Percentiles rank a stretch among this genome's conserved stretches.
Evolutionary conservation across 2,113 vertebrate species (phyloP).

Genomic region (Trematomus loennbergii): DNA sequence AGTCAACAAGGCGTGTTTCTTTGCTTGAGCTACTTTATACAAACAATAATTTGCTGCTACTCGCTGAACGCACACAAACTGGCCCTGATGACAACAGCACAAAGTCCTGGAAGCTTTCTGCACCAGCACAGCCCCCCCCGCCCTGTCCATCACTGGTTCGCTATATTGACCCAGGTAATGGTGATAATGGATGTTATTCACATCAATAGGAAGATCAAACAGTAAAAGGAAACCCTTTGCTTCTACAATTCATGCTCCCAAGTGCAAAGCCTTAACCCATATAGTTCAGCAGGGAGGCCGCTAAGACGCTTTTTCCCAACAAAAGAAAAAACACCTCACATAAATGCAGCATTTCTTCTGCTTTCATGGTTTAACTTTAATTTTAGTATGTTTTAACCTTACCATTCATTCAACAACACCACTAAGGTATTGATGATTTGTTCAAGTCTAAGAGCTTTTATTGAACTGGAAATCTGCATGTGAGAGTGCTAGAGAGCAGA

Average conservation of each 20-base stretch:
- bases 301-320: conserved; percentile 9
- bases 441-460: background rate
- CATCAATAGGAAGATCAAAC: conserved; percentile 73
- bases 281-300: conserved; percentile 25
- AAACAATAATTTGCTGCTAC: conserved; percentile 55
- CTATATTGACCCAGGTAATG: conserved; percentile 80
- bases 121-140: conserved; percentile 12
- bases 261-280: conserved; percentile 50
- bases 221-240: conserved; percentile 67
- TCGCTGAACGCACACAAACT: conserved; percentile 33
- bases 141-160: conserved; percentile 40
- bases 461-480: background rate
- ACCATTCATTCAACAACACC: background rate
- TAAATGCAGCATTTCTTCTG: conserved; percentile 11
- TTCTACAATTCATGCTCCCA: conserved; percentile 44
- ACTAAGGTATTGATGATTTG: background rate
- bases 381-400: background rate
- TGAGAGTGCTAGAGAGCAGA: background rate
- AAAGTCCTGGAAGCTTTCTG: conserved; percentile 59
- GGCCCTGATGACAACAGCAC: conserved; percentile 59
- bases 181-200: conserved; percentile 79
- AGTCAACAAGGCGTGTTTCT: conserved; percentile 48
- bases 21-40: conserved; percentile 33
- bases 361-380: background rate
- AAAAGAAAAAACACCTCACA: conserved; percentile 31